phyloP scores from a whole-genome alignment of 2,797 vertebrate species.

The Sebastes diaconus region DNA sequence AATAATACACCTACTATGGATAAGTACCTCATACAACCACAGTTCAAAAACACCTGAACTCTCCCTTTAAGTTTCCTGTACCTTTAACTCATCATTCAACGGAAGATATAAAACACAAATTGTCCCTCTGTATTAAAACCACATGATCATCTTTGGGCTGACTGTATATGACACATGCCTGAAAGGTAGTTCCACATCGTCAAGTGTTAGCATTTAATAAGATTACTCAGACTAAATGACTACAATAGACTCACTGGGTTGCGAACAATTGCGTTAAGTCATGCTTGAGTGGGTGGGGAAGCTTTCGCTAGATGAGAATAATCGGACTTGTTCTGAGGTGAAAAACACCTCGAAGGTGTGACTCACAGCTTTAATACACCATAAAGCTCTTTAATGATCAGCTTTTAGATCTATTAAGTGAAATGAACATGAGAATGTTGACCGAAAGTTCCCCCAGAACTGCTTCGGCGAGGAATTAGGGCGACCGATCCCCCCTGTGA shows the following conservation, averaged over 20 bases:
- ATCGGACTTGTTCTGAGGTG: not conserved
- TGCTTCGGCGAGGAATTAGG: conserved; percentile 53
- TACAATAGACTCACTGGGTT: conserved; percentile 21
- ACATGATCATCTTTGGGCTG: not conserved
- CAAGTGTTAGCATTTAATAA: not conserved
- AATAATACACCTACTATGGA: too few species aligned
- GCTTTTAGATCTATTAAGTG: conserved; percentile 5
- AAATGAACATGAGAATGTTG: conserved; percentile 4
- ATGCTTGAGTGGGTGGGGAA: not conserved
- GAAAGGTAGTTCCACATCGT: conserved; percentile 3
- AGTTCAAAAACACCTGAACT: too few species aligned
- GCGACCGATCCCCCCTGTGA: conserved; percentile 51
- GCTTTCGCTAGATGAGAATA: not conserved
- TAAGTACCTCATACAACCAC: too few species aligned
- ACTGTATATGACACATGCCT: conserved; percentile 26
- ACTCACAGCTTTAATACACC: not conserved
- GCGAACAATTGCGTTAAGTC: conserved; percentile 11
- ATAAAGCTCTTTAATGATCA: conserved; percentile 2
- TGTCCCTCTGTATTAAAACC: not conserved
- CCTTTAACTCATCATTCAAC: not conserved
- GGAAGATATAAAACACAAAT: not conserved
- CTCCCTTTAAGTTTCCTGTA: not conserved
- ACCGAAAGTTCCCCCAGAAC: conserved; percentile 15
- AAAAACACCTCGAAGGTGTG: conserved; percentile 3
- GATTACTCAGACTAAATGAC: not conserved